Evolutionary conservation across 2,797 vertebrate species (phyloP), one percentile per base, ranked within the genome.

Genomic region (Sitta carolinensis): DNA sequence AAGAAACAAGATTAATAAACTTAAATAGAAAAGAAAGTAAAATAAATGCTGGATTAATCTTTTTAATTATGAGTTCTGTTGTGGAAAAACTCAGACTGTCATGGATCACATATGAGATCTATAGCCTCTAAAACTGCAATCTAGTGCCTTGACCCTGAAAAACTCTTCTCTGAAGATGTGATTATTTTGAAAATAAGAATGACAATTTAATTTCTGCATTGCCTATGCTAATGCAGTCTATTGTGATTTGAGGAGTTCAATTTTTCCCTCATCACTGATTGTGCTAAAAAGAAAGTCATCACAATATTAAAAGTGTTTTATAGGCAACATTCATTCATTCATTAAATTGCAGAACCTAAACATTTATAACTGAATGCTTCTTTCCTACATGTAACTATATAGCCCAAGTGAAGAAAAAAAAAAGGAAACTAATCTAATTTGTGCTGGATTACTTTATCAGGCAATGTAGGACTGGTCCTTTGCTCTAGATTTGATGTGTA

Each of bases 281-380:
- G 3, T 50, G 7, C 23, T 55, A 43, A 63, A 72, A 81, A 48
- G 13, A 86, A 73, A 62, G 42, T 43, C 15, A 61, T 90, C 4
- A 4, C n/a, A 38, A 43, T 50, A 48, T 54, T 27, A 17, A 2
- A 82, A 48, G 4, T 61, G 34, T 82, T 82, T 59, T 51, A 5
- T 32, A 30, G 43, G 8, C 8, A 50, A 16, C 18, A 43, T 55
- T 66, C 3, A 12, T 74, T 92, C 36, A 36, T 36, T 36, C 25
- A 27, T 73, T 66, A 26, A 67, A 27, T 69, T 22, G 55, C 30
- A 36, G 64, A 77, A 79, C 14, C 19, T 47, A 30, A 58, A 34
- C 0, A 0, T 27, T 77, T 77, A 19, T 26, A 69, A 21, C 12
- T 0, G 0, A 73, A 23, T 74, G 15, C 5, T 58, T 55, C 38